phyloP scores from a whole-genome alignment of 1,140 invertebrate genomes.

The Trichonephila clavipes region DNA sequence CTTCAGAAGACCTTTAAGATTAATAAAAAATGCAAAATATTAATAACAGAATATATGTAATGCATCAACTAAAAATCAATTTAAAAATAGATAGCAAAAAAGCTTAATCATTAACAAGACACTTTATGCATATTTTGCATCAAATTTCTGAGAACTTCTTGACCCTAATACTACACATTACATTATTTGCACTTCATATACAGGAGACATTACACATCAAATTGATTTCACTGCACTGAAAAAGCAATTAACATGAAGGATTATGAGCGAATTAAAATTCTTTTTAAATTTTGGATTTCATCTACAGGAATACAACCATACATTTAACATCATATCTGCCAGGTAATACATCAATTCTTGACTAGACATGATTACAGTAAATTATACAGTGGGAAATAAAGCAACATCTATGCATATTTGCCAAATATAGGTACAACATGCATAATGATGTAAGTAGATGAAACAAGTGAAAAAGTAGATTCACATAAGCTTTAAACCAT shows the following conservation, averaged over 20 bases:
- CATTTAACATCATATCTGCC: conserved; percentile 28
- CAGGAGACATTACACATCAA: background rate
- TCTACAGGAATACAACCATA: conserved; percentile 39
- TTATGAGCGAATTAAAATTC: background rate
- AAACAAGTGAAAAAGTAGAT: background rate
- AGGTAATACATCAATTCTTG: conserved; percentile 38
- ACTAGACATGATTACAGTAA: conserved; percentile 53
- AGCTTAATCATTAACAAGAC: background rate
- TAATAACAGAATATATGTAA: no score
- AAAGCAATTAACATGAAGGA: background rate
- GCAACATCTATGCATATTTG: background rate
- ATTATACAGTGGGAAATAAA: background rate
- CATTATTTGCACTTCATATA: background rate
- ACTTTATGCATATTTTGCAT: background rate
- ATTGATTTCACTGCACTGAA: conserved; percentile 20
- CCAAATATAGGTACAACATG: background rate
- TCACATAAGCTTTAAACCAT: background rate
- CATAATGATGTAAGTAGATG: conserved; percentile 3
- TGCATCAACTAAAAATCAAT: background rate
- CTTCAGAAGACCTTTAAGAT: background rate
- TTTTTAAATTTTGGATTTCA: conserved; percentile 33
- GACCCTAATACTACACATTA: conserved; percentile 15
- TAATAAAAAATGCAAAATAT: background rate
- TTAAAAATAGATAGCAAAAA: background rate
- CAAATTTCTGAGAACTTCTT: conserved; percentile 22